Percentiles rank a stretch among this genome's conserved stretches.
phyloP scores from a whole-genome alignment of 2,797 vertebrate genomes.

The Cirrhinus molitorella region DNA sequence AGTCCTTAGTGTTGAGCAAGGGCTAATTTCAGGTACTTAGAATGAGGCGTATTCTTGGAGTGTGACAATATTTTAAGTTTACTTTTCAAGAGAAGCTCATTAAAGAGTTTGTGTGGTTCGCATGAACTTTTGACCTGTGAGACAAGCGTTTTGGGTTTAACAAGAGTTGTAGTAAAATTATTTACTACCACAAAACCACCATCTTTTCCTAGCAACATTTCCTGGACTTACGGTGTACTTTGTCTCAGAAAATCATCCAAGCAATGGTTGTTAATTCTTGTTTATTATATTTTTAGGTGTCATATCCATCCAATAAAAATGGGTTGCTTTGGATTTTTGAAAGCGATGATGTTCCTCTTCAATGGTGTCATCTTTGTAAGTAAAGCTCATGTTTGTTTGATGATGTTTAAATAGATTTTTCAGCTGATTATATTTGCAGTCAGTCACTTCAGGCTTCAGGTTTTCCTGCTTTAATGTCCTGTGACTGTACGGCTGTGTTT shows the following conservation, averaged over 20 bases:
- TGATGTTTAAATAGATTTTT: neutral
- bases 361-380: conserved; percentile 87
- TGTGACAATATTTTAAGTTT: neutral
- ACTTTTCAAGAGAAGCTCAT: neutral
- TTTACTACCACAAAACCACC: conserved; percentile 3
- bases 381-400: conserved; percentile 49
- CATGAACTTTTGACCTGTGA: neutral
- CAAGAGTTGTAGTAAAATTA: conserved; percentile 15
- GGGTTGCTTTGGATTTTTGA: conserved; percentile 81
- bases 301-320: conserved; percentile 66
- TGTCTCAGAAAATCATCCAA: neutral
- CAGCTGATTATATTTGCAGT: too few relatives aligned
- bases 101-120: neutral
- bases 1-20: neutral
- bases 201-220: neutral
- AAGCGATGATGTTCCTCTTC: conserved; percentile 81
- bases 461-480: neutral
- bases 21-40: neutral
- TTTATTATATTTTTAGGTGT: conserved; percentile 50
- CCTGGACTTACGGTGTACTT: neutral
- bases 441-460: neutral
- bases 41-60: neutral
- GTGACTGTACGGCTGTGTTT: neutral
- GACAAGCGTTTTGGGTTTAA: conserved; percentile 15
- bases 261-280: neutral